Evolutionary conservation across 2,888 invertebrate genomes (phyloP).

Genomic region (Entomobrya proxima): DNA sequence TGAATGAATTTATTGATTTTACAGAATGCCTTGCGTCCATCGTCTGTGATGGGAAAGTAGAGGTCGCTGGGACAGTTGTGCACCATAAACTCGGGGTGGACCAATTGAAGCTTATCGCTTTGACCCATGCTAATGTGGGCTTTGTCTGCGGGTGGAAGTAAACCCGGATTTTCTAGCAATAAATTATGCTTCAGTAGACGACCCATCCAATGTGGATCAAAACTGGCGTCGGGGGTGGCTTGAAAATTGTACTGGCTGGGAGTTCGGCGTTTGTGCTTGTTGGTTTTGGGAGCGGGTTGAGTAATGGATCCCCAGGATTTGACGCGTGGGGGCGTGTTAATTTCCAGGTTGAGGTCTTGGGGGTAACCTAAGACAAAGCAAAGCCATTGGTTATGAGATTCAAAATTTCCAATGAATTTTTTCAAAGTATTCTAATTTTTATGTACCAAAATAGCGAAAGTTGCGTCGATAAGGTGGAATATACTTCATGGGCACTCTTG

Average conservation of each 20-base stretch:
- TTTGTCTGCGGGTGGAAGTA: conserved; percentile 14
- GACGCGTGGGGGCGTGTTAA: conserved; percentile 39
- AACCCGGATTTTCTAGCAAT: conserved; percentile 32
- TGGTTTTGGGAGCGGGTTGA: not conserved
- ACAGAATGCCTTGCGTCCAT: conserved; percentile 33
- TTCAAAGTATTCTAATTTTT: not conserved
- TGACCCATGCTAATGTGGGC: not conserved
- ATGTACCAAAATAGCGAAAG: conserved; percentile 34
- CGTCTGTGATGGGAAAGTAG: conserved; percentile 21
- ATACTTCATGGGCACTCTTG: not conserved
- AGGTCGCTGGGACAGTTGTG: conserved; percentile 43
- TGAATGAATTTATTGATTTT: conserved; percentile 11
- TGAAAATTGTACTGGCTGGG: not conserved
- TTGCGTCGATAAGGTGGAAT: conserved; percentile 36
- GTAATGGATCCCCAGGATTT: conserved; percentile 35
- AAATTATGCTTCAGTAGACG: conserved; percentile 26
- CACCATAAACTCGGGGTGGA: conserved; percentile 21
- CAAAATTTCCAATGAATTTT: not conserved
- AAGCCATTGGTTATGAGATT: not conserved
- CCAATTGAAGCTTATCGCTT: not conserved
- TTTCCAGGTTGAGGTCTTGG: conserved; percentile 10
- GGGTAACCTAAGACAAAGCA: conserved; percentile 17
- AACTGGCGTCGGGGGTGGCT: not conserved
- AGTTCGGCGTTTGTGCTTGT: not conserved
- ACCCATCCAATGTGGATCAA: conserved; percentile 33